Conservation (phyloP, 2,888 invertebrate genomes). For the Aspidapion aeneum region DNA sequence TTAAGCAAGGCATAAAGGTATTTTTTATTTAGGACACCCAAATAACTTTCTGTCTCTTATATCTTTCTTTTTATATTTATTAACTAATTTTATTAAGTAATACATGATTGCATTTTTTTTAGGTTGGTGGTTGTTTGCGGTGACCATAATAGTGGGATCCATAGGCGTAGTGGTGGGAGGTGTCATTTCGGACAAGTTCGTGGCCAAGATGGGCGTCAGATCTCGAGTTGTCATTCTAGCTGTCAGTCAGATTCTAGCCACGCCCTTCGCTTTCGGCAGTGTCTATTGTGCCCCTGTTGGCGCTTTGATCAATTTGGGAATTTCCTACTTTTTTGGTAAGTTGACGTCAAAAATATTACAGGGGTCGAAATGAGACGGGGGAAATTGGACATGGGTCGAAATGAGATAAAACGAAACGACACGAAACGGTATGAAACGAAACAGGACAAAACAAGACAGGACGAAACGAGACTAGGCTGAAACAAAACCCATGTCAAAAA, state of each 20-base stretch:
- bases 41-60: too few species aligned
- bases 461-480: background rate
- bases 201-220: slow-evolving; percentile 80
- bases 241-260: slow-evolving; percentile 77
- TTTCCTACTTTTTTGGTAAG: slow-evolving; percentile 85
- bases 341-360: too few species aligned
- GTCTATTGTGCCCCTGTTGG: slow-evolving; percentile 77
- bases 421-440: background rate
- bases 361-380: too few species aligned
- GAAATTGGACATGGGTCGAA: too few species aligned
- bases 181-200: slow-evolving; percentile 80
- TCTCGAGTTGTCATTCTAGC: slow-evolving; percentile 79
- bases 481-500: background rate
- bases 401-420: too few species aligned
- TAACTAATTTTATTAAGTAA: too few species aligned
- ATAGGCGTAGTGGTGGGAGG: slow-evolving; percentile 70
- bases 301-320: slow-evolving; percentile 84
- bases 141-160: slow-evolving; percentile 77
- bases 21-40: too few species aligned
- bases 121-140: slow-evolving; percentile 81
- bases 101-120: slow-evolving; percentile 4
- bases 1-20: too few species aligned
- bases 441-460: background rate
- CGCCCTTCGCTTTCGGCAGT: slow-evolving; percentile 82
- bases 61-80: too few species aligned